These are phyloP conservation scores for Eupristina koningsbergeri DNA, from an alignment of 1,140 invertebrate species.

Conservation along the genomic window DNA sequence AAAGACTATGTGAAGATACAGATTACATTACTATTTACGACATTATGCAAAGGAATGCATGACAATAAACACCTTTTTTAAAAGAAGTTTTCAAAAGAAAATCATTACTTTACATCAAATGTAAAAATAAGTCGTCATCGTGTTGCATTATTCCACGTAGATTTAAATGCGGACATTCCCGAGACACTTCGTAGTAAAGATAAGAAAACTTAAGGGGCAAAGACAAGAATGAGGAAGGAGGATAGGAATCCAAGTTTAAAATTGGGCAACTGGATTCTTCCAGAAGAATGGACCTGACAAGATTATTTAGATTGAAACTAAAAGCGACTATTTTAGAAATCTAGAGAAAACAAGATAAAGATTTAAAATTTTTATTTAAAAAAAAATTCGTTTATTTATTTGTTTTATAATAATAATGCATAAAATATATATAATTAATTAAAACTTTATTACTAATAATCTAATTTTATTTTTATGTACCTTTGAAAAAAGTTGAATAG, in stretches of 20 bases:
- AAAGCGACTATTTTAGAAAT: background rate
- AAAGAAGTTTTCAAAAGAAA: background rate
- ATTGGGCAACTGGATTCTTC: conserved; percentile 34
- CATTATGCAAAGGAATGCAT: conserved; percentile 31
- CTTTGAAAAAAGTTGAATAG: background rate
- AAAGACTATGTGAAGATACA: conserved; percentile 27
- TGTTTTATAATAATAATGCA: no score
- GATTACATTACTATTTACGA: conserved; percentile 39
- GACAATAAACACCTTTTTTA: conserved; percentile 2
- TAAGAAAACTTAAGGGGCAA: background rate
- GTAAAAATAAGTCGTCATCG: conserved; percentile 36
- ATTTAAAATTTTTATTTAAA: background rate
- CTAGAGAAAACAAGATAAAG: conserved; percentile 6
- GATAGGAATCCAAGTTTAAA: background rate
- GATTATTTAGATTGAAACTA: conserved; percentile 1
- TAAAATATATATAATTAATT: no score
- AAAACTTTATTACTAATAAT: background rate
- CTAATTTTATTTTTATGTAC: background rate
- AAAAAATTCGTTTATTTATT: background rate
- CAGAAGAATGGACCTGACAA: conserved; percentile 15
- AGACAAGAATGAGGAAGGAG: background rate
- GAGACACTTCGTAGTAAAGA: conserved; percentile 28
- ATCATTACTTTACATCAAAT: background rate
- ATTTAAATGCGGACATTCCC: conserved; percentile 33
- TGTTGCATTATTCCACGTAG: conserved; percentile 24